Evolutionary conservation across 2,888 invertebrate genomes (phyloP).

Genomic region (Cryptocephalus moraei): DNA sequence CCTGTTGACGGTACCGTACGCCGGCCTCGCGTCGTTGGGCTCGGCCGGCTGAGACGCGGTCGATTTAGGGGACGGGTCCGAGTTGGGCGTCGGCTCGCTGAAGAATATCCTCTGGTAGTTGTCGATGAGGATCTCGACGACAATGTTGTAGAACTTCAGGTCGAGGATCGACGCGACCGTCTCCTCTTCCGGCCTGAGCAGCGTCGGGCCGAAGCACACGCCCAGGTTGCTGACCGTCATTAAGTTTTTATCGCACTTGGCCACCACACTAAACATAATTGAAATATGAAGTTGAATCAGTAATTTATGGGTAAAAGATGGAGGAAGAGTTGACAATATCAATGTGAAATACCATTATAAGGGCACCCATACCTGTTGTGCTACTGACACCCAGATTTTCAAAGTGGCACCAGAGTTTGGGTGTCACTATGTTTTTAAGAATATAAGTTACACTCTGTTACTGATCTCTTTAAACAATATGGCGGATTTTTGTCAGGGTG

Average conservation of each 20-base stretch:
- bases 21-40: constrained; percentile 6
- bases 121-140: constrained; percentile 91
- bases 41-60: constrained; percentile 4
- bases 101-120: constrained; percentile 69
- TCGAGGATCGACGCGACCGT: constrained; percentile 97
- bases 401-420: no score
- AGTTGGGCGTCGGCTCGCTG: constrained; percentile 31
- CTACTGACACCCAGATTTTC: no score
- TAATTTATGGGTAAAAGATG: no score
- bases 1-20: constrained; percentile 17
- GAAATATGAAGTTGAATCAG: no score
- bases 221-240: constrained; percentile 97
- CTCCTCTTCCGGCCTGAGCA: constrained; percentile 90
- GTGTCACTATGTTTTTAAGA: no score
- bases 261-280: constrained; percentile 56
- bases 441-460: no score
- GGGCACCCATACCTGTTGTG: no score
- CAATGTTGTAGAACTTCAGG: constrained; percentile 97
- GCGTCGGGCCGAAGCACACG: constrained; percentile 95
- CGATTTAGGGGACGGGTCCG: constrained; percentile 6
- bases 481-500: no score
- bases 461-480: no score
- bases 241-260: constrained; percentile 77
- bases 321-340: no score
- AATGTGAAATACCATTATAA: no score